Percentiles rank a stretch among this genome's conserved stretches.
phyloP scores from a whole-genome alignment of 2,113 vertebrate species.

The Bubo blakistoni region DNA sequence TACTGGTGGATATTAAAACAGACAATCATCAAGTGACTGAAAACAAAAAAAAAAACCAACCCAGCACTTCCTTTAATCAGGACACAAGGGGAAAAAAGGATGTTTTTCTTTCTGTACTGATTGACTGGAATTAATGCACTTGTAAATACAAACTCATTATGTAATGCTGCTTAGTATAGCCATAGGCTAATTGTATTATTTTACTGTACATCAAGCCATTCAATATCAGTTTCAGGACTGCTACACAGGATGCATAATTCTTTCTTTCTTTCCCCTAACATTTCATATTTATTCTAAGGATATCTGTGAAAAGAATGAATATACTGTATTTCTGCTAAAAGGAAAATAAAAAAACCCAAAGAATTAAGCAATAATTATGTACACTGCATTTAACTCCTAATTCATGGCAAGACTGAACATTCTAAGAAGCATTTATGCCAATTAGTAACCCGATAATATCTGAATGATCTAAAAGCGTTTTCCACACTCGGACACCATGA shows the following conservation, averaged over 20 bases:
- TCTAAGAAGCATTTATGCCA: neutral
- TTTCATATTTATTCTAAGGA: neutral
- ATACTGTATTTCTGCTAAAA: neutral
- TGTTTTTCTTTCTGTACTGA: neutral
- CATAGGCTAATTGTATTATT: neutral
- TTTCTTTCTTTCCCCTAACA: neutral
- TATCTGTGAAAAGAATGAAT: neutral
- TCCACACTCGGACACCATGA: neutral
- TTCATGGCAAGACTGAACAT: neutral
- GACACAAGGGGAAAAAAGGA: neutral
- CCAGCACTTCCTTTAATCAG: neutral
- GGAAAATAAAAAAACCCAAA: neutral
- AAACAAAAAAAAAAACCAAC: neutral
- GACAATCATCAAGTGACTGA: neutral
- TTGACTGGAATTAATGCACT: neutral
- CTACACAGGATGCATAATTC: neutral
- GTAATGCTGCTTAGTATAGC: neutral
- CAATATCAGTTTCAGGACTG: neutral
- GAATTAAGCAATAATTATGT: neutral
- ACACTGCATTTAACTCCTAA: neutral
- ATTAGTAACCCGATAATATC: neutral
- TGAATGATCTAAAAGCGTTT: neutral
- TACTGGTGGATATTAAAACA: constrained; percentile 24
- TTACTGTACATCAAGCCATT: neutral
- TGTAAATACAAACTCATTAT: constrained; percentile 8